Conservation (phyloP, 2,113 vertebrate genomes). For the Neotoma lepida region DNA sequence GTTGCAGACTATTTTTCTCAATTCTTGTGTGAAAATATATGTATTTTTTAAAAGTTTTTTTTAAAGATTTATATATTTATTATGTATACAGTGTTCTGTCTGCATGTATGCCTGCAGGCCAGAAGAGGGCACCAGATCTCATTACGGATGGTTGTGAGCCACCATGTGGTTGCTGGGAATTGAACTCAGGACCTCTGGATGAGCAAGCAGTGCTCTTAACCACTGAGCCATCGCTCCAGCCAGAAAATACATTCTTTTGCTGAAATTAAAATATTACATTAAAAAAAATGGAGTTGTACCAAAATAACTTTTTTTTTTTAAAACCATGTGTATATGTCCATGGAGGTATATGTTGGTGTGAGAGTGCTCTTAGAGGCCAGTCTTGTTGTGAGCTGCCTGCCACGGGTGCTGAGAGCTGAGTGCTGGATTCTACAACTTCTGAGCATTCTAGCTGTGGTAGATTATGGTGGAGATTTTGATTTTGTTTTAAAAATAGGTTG, state of each 20-base stretch:
- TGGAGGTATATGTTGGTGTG: not conserved
- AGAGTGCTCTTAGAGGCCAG: no score
- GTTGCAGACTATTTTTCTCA: not conserved
- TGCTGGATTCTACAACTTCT: not conserved
- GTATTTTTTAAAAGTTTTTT: no score
- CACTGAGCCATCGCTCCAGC: no score
- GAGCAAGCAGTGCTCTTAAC: no score
- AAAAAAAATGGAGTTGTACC: not conserved
- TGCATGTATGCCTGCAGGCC: no score
- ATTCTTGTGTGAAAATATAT: constrained; percentile 6
- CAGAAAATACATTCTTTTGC: constrained; percentile 40
- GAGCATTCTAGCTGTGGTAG: not conserved
- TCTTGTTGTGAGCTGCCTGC: not conserved
- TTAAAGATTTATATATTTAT: no score
- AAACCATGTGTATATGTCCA: not conserved
- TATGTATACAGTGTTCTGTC: no score
- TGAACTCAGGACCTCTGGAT: no score
- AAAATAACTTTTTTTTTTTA: not conserved
- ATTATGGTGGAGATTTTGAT: not conserved
- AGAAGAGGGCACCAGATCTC: no score
- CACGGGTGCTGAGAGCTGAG: not conserved
- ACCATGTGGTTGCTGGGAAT: no score
- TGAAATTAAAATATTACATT: constrained; percentile 9
- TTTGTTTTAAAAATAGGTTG: constrained; percentile 5
- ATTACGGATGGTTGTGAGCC: no score